phyloP scores from a whole-genome alignment of 2,888 invertebrate species.

The Horisme vitalbata region DNA sequence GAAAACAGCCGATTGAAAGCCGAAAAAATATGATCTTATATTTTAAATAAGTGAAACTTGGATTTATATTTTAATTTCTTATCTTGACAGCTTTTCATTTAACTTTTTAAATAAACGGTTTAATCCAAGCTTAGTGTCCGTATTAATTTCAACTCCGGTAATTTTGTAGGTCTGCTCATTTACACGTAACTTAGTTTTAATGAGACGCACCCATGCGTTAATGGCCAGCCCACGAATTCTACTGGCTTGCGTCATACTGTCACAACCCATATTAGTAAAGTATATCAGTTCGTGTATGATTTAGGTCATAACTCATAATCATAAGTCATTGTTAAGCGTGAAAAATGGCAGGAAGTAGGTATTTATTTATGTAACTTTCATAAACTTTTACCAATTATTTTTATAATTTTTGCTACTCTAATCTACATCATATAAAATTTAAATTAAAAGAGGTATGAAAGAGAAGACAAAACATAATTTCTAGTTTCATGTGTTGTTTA shows the following conservation, averaged over 20 bases:
- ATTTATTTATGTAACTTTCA: too few species aligned
- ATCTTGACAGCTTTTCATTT: neutral
- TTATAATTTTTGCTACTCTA: too few species aligned
- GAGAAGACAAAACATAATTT: too few species aligned
- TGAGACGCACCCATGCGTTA: constrained; percentile 48
- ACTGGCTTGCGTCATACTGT: constrained; percentile 28
- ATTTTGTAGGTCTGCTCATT: constrained; percentile 18
- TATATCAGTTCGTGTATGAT: constrained; percentile 3
- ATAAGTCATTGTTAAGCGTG: neutral
- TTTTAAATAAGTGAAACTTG: neutral
- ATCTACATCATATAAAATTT: too few species aligned
- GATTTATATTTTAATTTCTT: neutral
- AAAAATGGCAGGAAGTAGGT: too few species aligned
- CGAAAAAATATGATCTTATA: too few species aligned
- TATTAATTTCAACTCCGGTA: constrained; percentile 12
- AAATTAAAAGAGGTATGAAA: too few species aligned
- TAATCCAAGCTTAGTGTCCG: constrained; percentile 5
- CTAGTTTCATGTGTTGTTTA: too few species aligned
- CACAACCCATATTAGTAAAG: constrained; percentile 16
- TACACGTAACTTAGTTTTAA: constrained; percentile 35
- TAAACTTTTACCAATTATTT: too few species aligned
- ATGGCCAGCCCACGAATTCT: constrained; percentile 47
- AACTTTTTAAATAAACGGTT: too few species aligned
- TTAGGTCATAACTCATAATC: constrained; percentile 7
- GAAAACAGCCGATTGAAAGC: too few species aligned